Evolutionary conservation across 2,797 vertebrate genomes (phyloP), one percentile per base, ranked within the genome.

Genomic region (Oryzias dopingdopingensis): DNA sequence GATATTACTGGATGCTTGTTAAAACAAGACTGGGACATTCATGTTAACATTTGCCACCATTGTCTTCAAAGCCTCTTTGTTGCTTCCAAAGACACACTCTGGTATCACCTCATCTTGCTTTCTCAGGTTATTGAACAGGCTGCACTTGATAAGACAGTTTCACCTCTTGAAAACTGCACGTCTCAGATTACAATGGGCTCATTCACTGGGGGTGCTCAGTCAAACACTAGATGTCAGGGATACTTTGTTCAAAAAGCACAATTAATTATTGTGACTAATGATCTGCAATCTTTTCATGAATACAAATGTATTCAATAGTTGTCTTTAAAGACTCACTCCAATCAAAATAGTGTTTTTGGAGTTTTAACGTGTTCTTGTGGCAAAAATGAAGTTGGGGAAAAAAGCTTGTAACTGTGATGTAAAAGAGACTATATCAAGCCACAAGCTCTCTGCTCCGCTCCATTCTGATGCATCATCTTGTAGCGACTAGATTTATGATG

Each of bases 41-140:
- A 63, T 68, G 79, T 74, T 70, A 70, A 75, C 66, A 67, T 62
- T 58, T 65, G 73, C 57, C 77, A 63, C 72, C 76, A 71, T 73
- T 80, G 79, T 82, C 75, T 65, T 63, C 55, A 72, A 62, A 85
- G 72, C 47, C 59, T 53, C 70, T 86, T 79, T 80, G 81, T 79
- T 82, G 74, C 71, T 65, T 52, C 46, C 40, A 81, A 60, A 76
- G 73, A 69, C 42, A 67, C 59, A n/a, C 67, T 78, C 62, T 76
- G 76, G 66, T 81, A 57, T 83, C 49, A 41, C 74, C 80, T 79
- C 81, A 65, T 84, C 73, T 77, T 16, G 65, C 64, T 70, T 65
- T 74, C 75, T 77, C 52, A 32, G 68, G 71, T 68, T 70, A 56
- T 65, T 46, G 65, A 79, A 61, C 50, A 53, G 52, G 56, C 69